Conservation (phyloP, 2,888 invertebrate genomes). For the Galeruca laticollis region DNA sequence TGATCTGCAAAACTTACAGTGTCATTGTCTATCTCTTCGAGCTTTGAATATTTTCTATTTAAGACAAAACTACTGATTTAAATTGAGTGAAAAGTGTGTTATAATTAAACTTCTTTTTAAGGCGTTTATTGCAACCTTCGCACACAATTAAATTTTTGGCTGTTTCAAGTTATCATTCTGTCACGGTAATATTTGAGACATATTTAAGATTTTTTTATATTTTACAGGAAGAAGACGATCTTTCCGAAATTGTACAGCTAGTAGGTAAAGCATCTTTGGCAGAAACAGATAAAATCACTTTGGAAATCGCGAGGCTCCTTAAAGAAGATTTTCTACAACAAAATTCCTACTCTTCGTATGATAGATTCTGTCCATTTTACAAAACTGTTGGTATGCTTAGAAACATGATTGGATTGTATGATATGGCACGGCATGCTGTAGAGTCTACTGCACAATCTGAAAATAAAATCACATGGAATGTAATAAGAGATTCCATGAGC, state of each 20-base stretch:
- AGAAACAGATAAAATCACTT: slow-evolving; percentile 98
- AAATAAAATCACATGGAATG: slow-evolving; percentile 98
- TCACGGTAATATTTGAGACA: background rate
- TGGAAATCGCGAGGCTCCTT: slow-evolving; percentile 97
- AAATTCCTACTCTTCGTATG: slow-evolving; percentile 96
- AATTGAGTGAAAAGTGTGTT: no score
- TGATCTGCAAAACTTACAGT: no score
- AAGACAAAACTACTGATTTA: no score
- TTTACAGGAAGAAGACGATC: slow-evolving; percentile 91
- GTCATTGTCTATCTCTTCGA: no score
- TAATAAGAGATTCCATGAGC: slow-evolving; percentile 97
- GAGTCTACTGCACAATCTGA: slow-evolving; percentile 99
- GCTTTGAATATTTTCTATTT: no score
- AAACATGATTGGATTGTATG: slow-evolving; percentile 99
- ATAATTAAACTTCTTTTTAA: no score
- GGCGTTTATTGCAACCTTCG: no score
- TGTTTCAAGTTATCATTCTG: no score
- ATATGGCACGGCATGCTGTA: slow-evolving; percentile 97
- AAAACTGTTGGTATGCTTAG: slow-evolving; percentile 99
- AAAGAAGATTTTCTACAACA: slow-evolving; percentile 99
- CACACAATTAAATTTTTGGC: no score
- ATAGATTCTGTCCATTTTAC: slow-evolving; percentile 99
- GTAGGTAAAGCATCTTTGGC: slow-evolving; percentile 99
- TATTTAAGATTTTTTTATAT: background rate
- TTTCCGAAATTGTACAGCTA: slow-evolving; percentile 99